Conservation (phyloP, 2,797 vertebrate species). For the Channallabes apus region DNA sequence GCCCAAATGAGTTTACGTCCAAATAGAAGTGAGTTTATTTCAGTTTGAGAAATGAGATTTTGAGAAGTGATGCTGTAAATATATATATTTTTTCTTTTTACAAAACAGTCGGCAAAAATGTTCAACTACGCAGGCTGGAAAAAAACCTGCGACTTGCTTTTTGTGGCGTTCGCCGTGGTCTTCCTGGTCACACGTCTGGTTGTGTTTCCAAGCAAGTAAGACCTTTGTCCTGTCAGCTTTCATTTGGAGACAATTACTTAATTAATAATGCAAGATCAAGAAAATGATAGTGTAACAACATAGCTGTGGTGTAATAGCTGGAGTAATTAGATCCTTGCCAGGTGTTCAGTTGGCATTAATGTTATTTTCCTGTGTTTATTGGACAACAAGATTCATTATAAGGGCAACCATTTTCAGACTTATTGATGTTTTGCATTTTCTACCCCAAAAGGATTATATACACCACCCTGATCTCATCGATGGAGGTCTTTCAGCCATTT, state of each 20-base stretch:
- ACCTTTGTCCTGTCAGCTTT: constrained; percentile 20
- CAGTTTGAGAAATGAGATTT: neutral
- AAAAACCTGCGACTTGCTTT: constrained; percentile 77
- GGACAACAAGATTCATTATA: neutral
- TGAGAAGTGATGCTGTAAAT: neutral
- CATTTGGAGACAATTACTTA: neutral
- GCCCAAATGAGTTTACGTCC: neutral
- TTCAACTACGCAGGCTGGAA: constrained; percentile 88
- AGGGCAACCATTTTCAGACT: neutral
- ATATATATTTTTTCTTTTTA: neutral
- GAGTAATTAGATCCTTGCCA: constrained; percentile 5
- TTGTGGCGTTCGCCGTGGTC: constrained; percentile 80
- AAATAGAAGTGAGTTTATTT: neutral
- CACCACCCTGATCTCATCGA: constrained; percentile 83
- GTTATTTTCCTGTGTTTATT: constrained; percentile 1
- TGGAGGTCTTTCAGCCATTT: constrained; percentile 81
- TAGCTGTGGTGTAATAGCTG: constrained; percentile 16
- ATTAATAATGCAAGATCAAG: constrained; percentile 29
- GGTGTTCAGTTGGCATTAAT: neutral
- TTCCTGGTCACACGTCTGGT: constrained; percentile 84
- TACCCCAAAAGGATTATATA: constrained; percentile 80
- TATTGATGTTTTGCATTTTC: neutral
- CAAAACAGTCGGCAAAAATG: constrained; percentile 84
- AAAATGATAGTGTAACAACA: constrained; percentile 25
- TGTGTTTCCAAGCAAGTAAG: constrained; percentile 86